These are phyloP conservation scores for Mormyrus proboscirostris DNA, from an alignment of 2,797 vertebrate species.

Conservation along the genomic window DNA sequence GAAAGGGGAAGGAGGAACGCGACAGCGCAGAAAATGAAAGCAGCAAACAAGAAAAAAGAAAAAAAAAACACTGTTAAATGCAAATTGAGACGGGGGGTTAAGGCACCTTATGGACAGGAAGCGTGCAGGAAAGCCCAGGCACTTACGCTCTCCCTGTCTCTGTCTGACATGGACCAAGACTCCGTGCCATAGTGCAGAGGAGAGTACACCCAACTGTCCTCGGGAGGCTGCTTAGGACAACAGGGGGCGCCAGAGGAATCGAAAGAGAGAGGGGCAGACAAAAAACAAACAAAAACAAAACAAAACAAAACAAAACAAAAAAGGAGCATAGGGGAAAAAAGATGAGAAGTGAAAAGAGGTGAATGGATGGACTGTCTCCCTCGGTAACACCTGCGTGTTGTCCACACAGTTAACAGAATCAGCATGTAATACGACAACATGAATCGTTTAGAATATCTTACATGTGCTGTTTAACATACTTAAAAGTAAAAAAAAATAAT, in stretches of 20 bases:
- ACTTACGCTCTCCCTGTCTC: slow-evolving; percentile 98
- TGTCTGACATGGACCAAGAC: slow-evolving; percentile 81
- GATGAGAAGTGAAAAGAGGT: slow-evolving; percentile 50
- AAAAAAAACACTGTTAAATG: neutral
- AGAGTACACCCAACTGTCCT: slow-evolving; percentile 99
- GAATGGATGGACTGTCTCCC: neutral
- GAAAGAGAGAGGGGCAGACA: slow-evolving; percentile 60
- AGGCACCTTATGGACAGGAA: neutral
- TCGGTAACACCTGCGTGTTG: neutral
- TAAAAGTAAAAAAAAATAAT: neutral
- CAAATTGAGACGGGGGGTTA: neutral
- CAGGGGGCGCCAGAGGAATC: slow-evolving; percentile 63
- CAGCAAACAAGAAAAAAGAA: neutral
- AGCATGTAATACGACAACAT: neutral
- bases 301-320: slow-evolving; percentile 61
- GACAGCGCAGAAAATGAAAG: neutral
- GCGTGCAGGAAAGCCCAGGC: slow-evolving; percentile 37
- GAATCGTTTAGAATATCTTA: neutral
- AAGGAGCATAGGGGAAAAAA: slow-evolving; percentile 26
- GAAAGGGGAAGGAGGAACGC: neutral
- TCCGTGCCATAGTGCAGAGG: slow-evolving; percentile 94
- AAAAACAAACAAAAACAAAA: slow-evolving; percentile 61
- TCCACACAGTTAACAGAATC: neutral
- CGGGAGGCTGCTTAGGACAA: slow-evolving; percentile 80
- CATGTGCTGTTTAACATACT: neutral